Percentiles rank a stretch among this genome's conserved stretches.
These are phyloP conservation scores for Argynnis bischoffii DNA, from an alignment of 2,888 invertebrate genomes.

Conservation along the genomic window DNA sequence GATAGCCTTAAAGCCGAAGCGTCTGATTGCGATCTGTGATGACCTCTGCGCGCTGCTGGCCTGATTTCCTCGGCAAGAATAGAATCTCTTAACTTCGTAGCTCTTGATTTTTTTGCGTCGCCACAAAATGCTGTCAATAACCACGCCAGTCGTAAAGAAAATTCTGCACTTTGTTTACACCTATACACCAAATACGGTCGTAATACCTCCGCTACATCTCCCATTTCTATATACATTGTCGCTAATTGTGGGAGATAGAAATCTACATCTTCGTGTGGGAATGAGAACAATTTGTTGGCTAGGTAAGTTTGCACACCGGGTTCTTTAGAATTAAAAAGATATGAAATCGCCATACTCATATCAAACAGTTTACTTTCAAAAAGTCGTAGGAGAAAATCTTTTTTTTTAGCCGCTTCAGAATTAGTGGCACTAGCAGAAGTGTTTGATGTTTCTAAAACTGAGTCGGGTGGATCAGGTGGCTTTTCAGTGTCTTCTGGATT, in stretches of 20 bases:
- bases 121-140: constrained; percentile 96
- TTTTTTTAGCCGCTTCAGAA: constrained; percentile 73
- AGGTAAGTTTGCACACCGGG: constrained; percentile 98
- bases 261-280: constrained; percentile 95
- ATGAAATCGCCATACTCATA: constrained; percentile 99
- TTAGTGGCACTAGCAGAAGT: constrained; percentile 56
- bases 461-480: constrained; percentile 72
- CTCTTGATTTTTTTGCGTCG: constrained; percentile 73
- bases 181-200: constrained; percentile 76
- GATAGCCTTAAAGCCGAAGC: constrained; percentile 87
- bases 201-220: constrained; percentile 94
- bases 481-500: constrained; percentile 84
- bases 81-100: constrained; percentile 70
- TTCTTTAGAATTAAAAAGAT: constrained; percentile 98
- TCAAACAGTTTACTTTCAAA: constrained; percentile 98
- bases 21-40: constrained; percentile 89
- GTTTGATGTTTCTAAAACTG: constrained; percentile 56
- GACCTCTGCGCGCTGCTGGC: constrained; percentile 73
- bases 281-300: constrained; percentile 98
- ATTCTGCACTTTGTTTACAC: constrained; percentile 97
- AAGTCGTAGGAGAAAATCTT: constrained; percentile 90
- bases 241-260: constrained; percentile 99
- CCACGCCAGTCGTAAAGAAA: constrained; percentile 98
- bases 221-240: constrained; percentile 99
- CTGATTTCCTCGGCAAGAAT: constrained; percentile 76